Percentiles rank a stretch among this genome's conserved stretches.
These are phyloP conservation scores for Orthosia cruda DNA, from an alignment of 2,888 invertebrate genomes.

Conservation along the genomic window DNA sequence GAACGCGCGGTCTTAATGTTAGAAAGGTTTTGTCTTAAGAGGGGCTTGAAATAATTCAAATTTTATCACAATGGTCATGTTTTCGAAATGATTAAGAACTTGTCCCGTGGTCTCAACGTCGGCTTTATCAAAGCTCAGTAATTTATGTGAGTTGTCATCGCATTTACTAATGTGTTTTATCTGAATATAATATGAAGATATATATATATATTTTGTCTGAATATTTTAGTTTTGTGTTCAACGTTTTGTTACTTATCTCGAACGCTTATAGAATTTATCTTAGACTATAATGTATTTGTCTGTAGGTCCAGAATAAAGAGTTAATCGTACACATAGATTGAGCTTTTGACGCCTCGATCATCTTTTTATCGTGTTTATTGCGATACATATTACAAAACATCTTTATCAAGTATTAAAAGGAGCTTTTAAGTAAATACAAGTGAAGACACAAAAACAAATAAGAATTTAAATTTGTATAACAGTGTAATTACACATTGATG, in stretches of 20 bases:
- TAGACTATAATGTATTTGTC: slow-evolving; percentile 37
- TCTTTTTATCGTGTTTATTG: slow-evolving; percentile 32
- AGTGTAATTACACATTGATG: slow-evolving; percentile 25
- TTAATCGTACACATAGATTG: slow-evolving; percentile 42
- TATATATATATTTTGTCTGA: too few relatives aligned
- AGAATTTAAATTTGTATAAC: not conserved
- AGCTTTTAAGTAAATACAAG: not conserved
- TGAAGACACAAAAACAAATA: slow-evolving; percentile 1
- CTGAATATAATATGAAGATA: too few relatives aligned
- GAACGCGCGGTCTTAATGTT: slow-evolving; percentile 37
- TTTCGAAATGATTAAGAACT: slow-evolving; percentile 80
- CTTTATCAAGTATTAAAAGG: not conserved
- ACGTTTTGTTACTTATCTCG: slow-evolving; percentile 55
- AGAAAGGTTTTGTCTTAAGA: slow-evolving; percentile 56
- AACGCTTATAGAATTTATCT: slow-evolving; percentile 60
- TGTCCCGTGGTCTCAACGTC: slow-evolving; percentile 75
- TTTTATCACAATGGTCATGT: slow-evolving; percentile 75
- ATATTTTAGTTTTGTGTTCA: slow-evolving; percentile 62
- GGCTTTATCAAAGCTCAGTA: slow-evolving; percentile 84
- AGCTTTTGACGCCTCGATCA: slow-evolving; percentile 36
- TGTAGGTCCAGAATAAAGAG: slow-evolving; percentile 39
- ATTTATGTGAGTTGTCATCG: slow-evolving; percentile 82
- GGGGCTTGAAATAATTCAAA: slow-evolving; percentile 55
- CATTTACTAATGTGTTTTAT: slow-evolving; percentile 80
- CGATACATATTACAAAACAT: slow-evolving; percentile 1